phyloP scores from a whole-genome alignment of 2,888 invertebrate species.

The Lapara coniferarum region DNA sequence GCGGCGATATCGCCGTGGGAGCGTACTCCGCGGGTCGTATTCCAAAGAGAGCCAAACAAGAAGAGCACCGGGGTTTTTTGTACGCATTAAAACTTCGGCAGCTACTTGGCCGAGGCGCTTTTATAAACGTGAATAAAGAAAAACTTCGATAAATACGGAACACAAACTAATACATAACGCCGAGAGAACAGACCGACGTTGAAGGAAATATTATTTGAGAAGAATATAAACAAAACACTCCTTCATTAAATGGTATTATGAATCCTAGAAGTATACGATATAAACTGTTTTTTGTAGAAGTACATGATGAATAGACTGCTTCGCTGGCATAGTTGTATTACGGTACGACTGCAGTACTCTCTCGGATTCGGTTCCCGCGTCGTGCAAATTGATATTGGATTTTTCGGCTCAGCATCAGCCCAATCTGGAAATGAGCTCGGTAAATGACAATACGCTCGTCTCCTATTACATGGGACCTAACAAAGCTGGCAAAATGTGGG shows the following conservation, averaged over 20 bases:
- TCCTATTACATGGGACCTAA: too few species aligned
- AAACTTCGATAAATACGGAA: slow-evolving; percentile 39
- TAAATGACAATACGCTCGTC: too few species aligned
- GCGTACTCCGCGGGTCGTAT: slow-evolving; percentile 41
- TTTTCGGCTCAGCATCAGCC: too few species aligned
- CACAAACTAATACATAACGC: slow-evolving; percentile 37
- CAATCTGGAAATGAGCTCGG: too few species aligned
- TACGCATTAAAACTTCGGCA: slow-evolving; percentile 39
- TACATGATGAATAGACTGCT: too few species aligned
- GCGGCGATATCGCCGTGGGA: slow-evolving; percentile 31
- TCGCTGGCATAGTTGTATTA: too few species aligned
- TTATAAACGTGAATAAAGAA: slow-evolving; percentile 39
- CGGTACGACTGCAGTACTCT: too few species aligned
- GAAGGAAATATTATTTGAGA: background rate
- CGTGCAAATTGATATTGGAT: too few species aligned
- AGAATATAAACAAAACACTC: background rate
- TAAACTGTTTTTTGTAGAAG: background rate
- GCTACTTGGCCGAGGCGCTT: slow-evolving; percentile 36
- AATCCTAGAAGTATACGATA: background rate
- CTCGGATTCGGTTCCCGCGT: too few species aligned
- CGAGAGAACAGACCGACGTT: background rate
- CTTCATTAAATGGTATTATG: background rate
- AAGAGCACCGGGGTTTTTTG: slow-evolving; percentile 45
- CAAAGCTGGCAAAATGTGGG: too few species aligned
- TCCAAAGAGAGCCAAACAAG: slow-evolving; percentile 45